Evolutionary conservation across 2,888 invertebrate species (phyloP), one percentile per base, ranked within the genome.

Genomic region (Pheosia tremula): DNA sequence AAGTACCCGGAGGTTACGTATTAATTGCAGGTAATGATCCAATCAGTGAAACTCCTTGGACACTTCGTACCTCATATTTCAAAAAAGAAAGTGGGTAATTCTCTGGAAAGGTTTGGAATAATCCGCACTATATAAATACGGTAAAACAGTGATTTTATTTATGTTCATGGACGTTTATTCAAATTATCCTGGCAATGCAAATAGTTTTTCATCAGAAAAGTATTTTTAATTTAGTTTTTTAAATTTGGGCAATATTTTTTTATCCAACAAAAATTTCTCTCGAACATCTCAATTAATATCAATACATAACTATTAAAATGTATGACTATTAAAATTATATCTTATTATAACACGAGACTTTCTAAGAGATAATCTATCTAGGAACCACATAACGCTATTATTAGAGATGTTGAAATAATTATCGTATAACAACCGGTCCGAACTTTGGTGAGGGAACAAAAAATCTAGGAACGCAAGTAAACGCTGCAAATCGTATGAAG

Each of bases 401-500:
- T 50, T 45, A 47, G 50, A 69, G 54, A 64, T 54, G 41, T 64
- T 59, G 54, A 24, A 64, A 49, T 63, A 61, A 63, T 61, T 61
- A 64, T 53, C 47, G 55, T 57, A 24, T 24, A 60, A 56, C 60
- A 63, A 67, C 60, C 60, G 56, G 62, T 67, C 60, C 49, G 54
- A 11, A 38, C 11, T n/a, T 49, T 8, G 5, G 54, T 38, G 9
- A 58, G 50, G 54, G 5, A 53, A 60, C 63, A 61, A 61, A 60
- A 53, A 64, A n/a, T 37, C 13, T 9, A 57, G 56, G 54, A 60
- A 68, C 45, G 57, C 50, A 59, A 8, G 50, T 64, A 72, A 64
- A 64, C 60, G 55, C 43, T 13, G 55, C 59, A 55, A 69, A 63
- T 68, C 7, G 56, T 24, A 24, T 50, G 50, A 24, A 13, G 7